Conservation (phyloP, 2,113 vertebrate species). For the Parus major region DNA sequence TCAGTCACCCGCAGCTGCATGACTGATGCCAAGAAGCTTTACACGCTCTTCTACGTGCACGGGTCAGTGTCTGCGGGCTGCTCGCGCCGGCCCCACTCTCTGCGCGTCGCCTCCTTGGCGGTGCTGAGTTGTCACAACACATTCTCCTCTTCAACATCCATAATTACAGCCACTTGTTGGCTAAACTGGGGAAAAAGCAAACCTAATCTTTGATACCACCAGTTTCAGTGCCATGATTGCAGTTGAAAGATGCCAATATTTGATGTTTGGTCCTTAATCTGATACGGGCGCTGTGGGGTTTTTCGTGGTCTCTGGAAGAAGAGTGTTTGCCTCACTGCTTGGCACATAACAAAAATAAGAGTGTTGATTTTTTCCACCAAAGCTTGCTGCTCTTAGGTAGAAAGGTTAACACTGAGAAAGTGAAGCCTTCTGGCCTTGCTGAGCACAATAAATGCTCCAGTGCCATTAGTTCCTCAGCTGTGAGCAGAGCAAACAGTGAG, state of each 20-base stretch:
- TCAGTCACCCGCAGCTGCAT: slow-evolving; percentile 89
- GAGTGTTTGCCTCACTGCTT: background rate
- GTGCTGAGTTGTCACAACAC: rapidly evolving
- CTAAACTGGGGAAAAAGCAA: background rate
- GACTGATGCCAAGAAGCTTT: slow-evolving; percentile 91
- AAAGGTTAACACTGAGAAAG: background rate
- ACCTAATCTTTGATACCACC: background rate
- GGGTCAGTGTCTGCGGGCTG: slow-evolving; percentile 77
- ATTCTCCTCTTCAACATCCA: rapidly evolving
- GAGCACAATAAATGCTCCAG: background rate
- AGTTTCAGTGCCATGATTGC: background rate
- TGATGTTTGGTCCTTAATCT: background rate
- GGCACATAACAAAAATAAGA: background rate
- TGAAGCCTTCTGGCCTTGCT: background rate
- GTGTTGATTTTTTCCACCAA: background rate
- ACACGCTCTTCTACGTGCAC: slow-evolving; percentile 91
- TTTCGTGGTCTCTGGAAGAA: background rate
- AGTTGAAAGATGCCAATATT: background rate
- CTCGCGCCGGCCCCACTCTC: rapidly evolving
- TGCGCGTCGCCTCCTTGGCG: background rate
- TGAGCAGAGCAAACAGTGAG: background rate
- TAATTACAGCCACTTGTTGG: background rate
- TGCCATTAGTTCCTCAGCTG: background rate
- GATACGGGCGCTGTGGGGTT: background rate
- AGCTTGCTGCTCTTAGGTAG: background rate